phyloP scores from a whole-genome alignment of 1,140 invertebrate genomes.

The Cydia splendana region DNA sequence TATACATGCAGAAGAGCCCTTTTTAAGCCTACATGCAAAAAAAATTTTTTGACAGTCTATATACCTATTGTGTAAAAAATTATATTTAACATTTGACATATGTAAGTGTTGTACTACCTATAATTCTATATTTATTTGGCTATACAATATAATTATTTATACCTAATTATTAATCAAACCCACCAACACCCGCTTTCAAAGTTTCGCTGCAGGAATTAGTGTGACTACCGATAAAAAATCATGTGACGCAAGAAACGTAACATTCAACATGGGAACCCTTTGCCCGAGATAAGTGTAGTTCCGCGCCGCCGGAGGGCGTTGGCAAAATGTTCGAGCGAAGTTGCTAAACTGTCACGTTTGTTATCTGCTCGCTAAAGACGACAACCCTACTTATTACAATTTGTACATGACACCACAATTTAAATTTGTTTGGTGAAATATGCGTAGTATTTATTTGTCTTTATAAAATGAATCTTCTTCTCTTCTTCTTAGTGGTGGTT shows the following conservation, averaged over 20 bases:
- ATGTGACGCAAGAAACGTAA: background rate
- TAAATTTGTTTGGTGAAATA: background rate
- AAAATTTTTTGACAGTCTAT: too few species aligned
- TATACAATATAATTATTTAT: too few species aligned
- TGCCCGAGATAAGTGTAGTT: slow-evolving; percentile 28
- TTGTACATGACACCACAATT: background rate
- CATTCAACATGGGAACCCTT: slow-evolving; percentile 19
- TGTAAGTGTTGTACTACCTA: too few species aligned
- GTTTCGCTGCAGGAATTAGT: background rate
- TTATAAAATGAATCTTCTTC: background rate
- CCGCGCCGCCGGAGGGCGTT: slow-evolving; percentile 22
- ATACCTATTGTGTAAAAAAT: too few species aligned
- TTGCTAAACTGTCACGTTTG: slow-evolving; percentile 16
- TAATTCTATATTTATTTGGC: too few species aligned
- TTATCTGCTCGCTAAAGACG: slow-evolving; percentile 18
- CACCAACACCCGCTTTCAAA: background rate
- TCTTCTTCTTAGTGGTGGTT: too few species aligned
- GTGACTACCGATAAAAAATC: background rate
- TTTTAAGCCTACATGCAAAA: too few species aligned
- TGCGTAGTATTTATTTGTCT: background rate
- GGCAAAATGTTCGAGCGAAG: slow-evolving; percentile 22
- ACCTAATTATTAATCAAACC: too few species aligned
- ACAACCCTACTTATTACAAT: slow-evolving; percentile 9
- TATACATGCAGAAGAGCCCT: too few species aligned
- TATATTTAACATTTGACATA: too few species aligned